Evolutionary conservation across 1,140 invertebrate genomes (phyloP).

Genomic region (Drosophila watanabei): DNA sequence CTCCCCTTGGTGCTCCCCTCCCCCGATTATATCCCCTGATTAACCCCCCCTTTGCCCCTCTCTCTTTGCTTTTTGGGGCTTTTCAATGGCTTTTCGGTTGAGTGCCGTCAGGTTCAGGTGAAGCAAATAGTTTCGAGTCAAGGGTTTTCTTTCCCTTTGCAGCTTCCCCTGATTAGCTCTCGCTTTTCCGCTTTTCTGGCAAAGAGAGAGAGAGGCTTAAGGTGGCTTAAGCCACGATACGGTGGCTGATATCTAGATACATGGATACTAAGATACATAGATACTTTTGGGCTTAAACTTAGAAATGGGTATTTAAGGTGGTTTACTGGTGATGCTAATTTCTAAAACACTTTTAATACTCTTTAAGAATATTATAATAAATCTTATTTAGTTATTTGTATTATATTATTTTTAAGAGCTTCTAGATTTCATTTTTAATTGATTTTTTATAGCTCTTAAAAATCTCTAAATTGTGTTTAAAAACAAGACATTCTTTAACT

Average conservation of each 20-base stretch:
- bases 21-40: slow-evolving; percentile 3
- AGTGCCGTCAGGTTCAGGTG: slow-evolving; percentile 42
- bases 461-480: no score
- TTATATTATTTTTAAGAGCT: no score
- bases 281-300: not conserved
- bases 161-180: slow-evolving; percentile 18
- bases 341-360: not conserved
- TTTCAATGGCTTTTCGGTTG: slow-evolving; percentile 71
- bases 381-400: no score
- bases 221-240: slow-evolving; percentile 26
- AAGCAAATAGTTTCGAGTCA: slow-evolving; percentile 32
- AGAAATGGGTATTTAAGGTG: slow-evolving; percentile 9
- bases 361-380: not conserved
- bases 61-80: slow-evolving; percentile 47
- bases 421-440: no score
- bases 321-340: not conserved
- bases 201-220: slow-evolving; percentile 11
- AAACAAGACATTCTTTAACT: no score
- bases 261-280: not conserved
- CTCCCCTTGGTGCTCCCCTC: not conserved
- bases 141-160: slow-evolving; percentile 7
- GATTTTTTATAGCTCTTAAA: no score
- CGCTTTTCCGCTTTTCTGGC: slow-evolving; percentile 9
- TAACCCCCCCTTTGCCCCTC: not conserved
- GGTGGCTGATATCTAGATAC: not conserved